Base-by-base conservation (phyloP, 1,140 invertebrate genomes). In the Andrena cerasifolii region DNA sequence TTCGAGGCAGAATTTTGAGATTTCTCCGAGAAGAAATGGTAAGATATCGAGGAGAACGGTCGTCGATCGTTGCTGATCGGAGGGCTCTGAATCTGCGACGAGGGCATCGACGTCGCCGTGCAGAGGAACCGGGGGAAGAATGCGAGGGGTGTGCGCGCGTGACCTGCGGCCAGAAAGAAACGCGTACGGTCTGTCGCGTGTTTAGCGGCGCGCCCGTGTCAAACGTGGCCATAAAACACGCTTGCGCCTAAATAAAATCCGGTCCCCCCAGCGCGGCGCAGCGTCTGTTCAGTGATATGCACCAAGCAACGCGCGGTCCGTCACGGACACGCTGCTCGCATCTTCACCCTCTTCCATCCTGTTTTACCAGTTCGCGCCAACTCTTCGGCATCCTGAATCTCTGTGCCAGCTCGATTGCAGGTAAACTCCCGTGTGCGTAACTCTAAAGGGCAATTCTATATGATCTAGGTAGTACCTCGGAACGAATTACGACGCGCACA, bases 191-290 rank as follows among this genome's bases (percentile, higher is more conserved):
- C 51, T 86, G 86, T 54, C 80, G 81, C 84, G 85, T 87, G 87
- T 88, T 89, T 88, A 89, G 82, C 86, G 67, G 83, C 71, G 68
- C 53, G 75, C 58, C 85, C 80, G 67, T 83, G 82, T 80, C 82
- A 79, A 83, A 83, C 84, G 84, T 63, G 84, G 75, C 86, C 89
- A 89, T 89, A 89, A 90, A 90, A 89, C 85, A 90, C 79, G 88
- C 82, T 88, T 87, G 87, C 83, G 88, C 79, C 83, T 87, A 88
- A 90, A 90, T 89, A 90, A 90, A 90, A 87, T 81, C 78, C 82
- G 82, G 81, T 77, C 63, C 61, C 26, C 54, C 63, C 59, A 31
- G 28, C 79, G 75, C 63, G 59, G 21, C 54, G 63, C 59, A 31
- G 28, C 79, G 75, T 33, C 66, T 78, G 66, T 58, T 86, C 82